phyloP scores from a whole-genome alignment of 2,888 invertebrate genomes.

The Tetramorium bicarinatum region DNA sequence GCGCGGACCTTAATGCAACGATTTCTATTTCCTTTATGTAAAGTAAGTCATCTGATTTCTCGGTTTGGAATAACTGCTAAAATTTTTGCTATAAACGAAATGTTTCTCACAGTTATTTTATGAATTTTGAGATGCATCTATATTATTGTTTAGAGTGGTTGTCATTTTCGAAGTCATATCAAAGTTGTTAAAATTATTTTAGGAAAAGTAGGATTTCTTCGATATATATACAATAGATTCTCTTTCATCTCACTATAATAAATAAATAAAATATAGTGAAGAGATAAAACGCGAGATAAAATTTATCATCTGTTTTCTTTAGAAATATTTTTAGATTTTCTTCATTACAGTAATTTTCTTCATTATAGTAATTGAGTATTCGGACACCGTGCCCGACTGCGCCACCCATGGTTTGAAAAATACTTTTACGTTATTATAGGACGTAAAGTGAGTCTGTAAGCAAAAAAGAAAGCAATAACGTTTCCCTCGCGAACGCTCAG shows the following conservation, averaged over 20 bases:
- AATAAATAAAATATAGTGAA: neutral
- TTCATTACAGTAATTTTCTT: neutral
- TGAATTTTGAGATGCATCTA: neutral
- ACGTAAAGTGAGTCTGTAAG: slow-evolving; percentile 24
- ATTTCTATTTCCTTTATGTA: neutral
- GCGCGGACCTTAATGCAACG: slow-evolving; percentile 4
- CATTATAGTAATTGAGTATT: neutral
- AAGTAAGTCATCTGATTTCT: neutral
- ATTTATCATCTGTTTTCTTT: neutral
- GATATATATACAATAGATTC: neutral
- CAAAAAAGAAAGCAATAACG: slow-evolving; percentile 23
- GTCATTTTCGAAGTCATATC: neutral
- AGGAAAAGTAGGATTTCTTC: neutral
- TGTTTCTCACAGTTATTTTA: neutral
- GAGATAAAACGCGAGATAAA: neutral
- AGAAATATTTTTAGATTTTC: neutral
- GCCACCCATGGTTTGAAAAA: neutral
- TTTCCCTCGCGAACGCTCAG: slow-evolving; percentile 1
- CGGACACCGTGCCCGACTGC: neutral
- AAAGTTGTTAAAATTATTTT: neutral
- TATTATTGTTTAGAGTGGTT: neutral
- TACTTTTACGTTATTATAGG: slow-evolving; percentile 18
- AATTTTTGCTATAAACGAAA: slow-evolving; percentile 11
- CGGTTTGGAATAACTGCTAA: neutral
- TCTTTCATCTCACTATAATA: neutral